Evolutionary conservation across 2,113 vertebrate species (phyloP).

Genomic region (Tachysurus fulvidraco): DNA sequence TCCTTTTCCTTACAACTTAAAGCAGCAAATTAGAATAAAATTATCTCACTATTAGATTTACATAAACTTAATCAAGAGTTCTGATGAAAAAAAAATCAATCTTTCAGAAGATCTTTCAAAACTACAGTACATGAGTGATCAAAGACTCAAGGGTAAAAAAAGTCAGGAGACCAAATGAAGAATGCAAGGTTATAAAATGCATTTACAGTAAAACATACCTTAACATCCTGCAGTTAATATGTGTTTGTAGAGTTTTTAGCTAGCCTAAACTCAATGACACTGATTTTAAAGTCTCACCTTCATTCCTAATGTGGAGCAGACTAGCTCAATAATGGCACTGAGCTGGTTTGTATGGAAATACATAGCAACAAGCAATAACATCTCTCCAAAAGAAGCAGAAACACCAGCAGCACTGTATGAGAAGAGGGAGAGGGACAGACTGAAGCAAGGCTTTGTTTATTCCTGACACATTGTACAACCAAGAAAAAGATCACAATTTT

Average conservation of each 20-base stretch:
- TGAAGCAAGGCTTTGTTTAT: not conserved
- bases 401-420: slow-evolving; percentile 89
- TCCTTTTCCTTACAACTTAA: not conserved
- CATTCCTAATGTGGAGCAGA: slow-evolving; percentile 92
- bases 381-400: slow-evolving; percentile 97
- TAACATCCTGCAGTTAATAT: not conserved
- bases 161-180: not conserved
- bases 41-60: not conserved
- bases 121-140: not conserved
- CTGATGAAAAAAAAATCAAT: not conserved
- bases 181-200: not conserved
- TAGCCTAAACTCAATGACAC: not conserved
- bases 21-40: not conserved
- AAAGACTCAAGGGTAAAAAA: not conserved
- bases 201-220: not conserved
- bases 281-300: slow-evolving; percentile 81
- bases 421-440: not conserved
- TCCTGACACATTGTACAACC: not conserved
- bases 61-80: not conserved
- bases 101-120: not conserved
- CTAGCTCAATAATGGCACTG: slow-evolving; percentile 85
- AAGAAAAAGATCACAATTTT: not conserved
- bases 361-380: slow-evolving; percentile 97
- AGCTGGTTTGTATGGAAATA: slow-evolving; percentile 97
- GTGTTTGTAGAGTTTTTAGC: not conserved